Conservation (phyloP, 2,888 invertebrate species). For the Eudemis profundana region DNA sequence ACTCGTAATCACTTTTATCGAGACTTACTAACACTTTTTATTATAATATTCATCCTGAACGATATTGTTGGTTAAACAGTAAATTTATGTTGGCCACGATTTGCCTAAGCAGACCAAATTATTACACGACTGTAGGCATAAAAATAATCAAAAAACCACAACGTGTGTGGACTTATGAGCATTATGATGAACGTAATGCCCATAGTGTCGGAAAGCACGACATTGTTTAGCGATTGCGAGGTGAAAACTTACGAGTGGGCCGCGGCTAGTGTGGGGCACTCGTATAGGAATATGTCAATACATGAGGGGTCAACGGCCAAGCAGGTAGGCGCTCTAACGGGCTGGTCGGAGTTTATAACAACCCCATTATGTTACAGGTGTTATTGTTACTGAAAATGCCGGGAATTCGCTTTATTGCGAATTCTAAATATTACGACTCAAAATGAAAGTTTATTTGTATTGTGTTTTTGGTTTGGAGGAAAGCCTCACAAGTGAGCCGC, state of each 20-base stretch:
- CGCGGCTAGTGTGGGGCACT: conserved; percentile 77
- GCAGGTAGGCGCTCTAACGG: conserved; percentile 76
- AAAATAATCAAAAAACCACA: background rate
- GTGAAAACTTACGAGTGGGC: conserved; percentile 65
- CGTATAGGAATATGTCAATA: conserved; percentile 85
- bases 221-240: conserved; percentile 51
- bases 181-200: background rate
- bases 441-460: background rate
- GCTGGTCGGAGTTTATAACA: conserved; percentile 45
- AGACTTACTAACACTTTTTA: too few species aligned
- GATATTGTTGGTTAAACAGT: too few species aligned
- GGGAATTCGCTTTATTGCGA: conserved; percentile 10
- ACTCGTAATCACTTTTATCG: too few species aligned
- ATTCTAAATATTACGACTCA: conserved; percentile 1
- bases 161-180: background rate
- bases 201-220: conserved; percentile 22
- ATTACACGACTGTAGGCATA: too few species aligned
- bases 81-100: too few species aligned
- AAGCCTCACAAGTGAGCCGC: too few species aligned
- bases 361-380: conserved; percentile 39
- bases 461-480: too few species aligned
- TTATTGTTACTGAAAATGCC: conserved; percentile 36
- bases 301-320: conserved; percentile 83
- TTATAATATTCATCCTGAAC: too few species aligned
- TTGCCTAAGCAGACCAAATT: too few species aligned